Conservation (phyloP, 2,888 invertebrate species). For the Paralinhomoeus sp. region DNA sequence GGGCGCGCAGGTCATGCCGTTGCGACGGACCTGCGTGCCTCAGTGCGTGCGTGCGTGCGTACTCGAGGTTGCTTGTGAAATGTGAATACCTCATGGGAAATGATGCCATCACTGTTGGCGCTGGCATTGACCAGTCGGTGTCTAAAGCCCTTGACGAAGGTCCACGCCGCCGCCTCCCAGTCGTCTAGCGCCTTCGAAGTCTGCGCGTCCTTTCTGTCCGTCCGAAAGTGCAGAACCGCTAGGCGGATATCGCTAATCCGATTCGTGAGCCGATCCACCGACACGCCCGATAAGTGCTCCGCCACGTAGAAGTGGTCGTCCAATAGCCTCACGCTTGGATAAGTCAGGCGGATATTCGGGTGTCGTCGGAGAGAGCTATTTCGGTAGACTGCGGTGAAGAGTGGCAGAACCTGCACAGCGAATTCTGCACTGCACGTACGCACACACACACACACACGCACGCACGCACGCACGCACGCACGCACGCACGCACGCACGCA, state of each 20-base stretch:
- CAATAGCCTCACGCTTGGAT: slow-evolving; percentile 17
- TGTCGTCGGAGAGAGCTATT: slow-evolving; percentile 12
- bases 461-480: too few species aligned
- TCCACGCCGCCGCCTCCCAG: slow-evolving; percentile 11
- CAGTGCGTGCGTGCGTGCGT: too few species aligned
- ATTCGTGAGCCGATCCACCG: slow-evolving; percentile 12
- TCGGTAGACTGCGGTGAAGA: slow-evolving; percentile 15
- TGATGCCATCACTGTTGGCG: slow-evolving; percentile 12
- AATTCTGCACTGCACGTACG: too few species aligned
- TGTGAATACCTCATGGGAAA: slow-evolving; percentile 14
- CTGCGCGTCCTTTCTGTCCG: slow-evolving; percentile 10
- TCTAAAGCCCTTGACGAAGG: slow-evolving; percentile 10
- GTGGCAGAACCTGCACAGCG: slow-evolving; percentile 13
- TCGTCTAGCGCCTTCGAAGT: slow-evolving; percentile 8
- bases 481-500: too few species aligned
- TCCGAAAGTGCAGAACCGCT: slow-evolving; percentile 16
- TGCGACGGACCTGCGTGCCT: slow-evolving; percentile 13
- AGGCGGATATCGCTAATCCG: slow-evolving; percentile 9
- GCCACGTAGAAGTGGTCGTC: slow-evolving; percentile 18
- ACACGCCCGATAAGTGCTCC: slow-evolving; percentile 16
- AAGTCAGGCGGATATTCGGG: slow-evolving; percentile 16
- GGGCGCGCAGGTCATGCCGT: slow-evolving; percentile 14
- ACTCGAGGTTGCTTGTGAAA: too few species aligned
- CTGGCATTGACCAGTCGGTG: slow-evolving; percentile 13
- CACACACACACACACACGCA: too few species aligned